Evolutionary conservation across 2,797 vertebrate genomes (phyloP).

Genomic region (Gambelia wislizenii): DNA sequence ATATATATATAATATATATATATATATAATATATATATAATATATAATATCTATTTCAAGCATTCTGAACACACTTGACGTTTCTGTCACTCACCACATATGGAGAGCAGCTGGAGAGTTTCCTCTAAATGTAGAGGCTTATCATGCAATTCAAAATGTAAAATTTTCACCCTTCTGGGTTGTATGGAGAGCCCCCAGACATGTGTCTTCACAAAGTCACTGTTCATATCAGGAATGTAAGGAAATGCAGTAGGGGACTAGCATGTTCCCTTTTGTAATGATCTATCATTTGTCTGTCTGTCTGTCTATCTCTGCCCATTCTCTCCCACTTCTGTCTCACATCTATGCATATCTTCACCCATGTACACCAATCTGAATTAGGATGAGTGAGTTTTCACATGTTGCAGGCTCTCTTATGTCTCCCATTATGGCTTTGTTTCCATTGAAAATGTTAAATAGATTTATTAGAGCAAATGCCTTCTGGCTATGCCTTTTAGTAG

Average conservation of each 20-base stretch:
- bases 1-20: no score
- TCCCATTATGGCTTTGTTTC: not conserved
- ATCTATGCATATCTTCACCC: not conserved
- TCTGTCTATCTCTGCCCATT: no score
- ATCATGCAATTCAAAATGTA: not conserved
- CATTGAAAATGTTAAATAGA: not conserved
- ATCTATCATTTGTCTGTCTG: no score
- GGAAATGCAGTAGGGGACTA: no score
- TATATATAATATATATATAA: no score
- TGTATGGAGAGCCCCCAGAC: not conserved
- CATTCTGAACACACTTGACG: not conserved
- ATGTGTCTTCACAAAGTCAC: not conserved
- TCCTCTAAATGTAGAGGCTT: not conserved
- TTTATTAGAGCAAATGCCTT: not conserved
- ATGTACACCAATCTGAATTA: not conserved
- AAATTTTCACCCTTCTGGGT: not conserved
- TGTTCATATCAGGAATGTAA: not conserved
- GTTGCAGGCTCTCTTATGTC: no score
- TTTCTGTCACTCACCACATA: not conserved
- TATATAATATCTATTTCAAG: no score
- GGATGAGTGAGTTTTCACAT: not conserved
- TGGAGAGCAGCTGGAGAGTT: not conserved
- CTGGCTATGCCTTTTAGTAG: not conserved
- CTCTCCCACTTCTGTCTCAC: not conserved
- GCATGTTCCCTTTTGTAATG: no score